Conservation (phyloP, 2,113 vertebrate genomes). For the Colossoma macropomum region DNA sequence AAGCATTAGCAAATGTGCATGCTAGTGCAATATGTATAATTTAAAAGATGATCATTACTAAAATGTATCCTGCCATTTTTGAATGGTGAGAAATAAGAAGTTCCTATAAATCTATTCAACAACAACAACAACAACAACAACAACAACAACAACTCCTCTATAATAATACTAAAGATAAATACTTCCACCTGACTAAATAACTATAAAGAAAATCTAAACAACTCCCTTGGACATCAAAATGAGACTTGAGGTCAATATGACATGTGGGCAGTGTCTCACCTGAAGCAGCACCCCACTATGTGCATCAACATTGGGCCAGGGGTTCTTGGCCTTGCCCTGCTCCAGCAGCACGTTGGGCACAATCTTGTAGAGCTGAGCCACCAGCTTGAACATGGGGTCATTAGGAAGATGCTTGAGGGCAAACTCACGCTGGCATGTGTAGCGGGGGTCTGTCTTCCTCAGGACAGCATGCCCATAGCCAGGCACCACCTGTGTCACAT, state of each 20-base stretch:
- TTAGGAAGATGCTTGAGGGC: slow-evolving; percentile 93
- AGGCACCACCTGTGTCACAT: slow-evolving; percentile 84
- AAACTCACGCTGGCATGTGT: slow-evolving; percentile 92
- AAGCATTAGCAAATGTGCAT: not conserved
- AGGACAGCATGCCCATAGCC: slow-evolving; percentile 94
- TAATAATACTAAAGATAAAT: too few species aligned
- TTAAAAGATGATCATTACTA: too few species aligned
- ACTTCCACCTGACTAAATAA: too few species aligned
- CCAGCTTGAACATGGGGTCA: slow-evolving; percentile 94
- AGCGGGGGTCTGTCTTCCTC: slow-evolving; percentile 93
- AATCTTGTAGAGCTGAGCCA: slow-evolving; percentile 95
- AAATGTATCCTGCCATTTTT: too few species aligned
- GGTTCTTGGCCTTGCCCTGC: slow-evolving; percentile 98
- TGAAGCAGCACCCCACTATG: slow-evolving; percentile 97
- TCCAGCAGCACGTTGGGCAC: slow-evolving; percentile 94
- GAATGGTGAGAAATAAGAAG: too few species aligned
- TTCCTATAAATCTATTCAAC: too few species aligned
- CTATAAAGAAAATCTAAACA: too few species aligned
- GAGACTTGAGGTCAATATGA: too few species aligned
- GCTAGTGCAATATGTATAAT: too few species aligned
- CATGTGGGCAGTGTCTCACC: slow-evolving; percentile 72
- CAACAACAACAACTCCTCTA: too few species aligned
- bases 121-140: too few species aligned
- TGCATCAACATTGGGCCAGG: slow-evolving; percentile 97
- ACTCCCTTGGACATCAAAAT: too few species aligned